Percentiles rank a stretch among this genome's conserved stretches.
Conservation (phyloP, 2,113 vertebrate genomes). For the Salvator merianae region DNA sequence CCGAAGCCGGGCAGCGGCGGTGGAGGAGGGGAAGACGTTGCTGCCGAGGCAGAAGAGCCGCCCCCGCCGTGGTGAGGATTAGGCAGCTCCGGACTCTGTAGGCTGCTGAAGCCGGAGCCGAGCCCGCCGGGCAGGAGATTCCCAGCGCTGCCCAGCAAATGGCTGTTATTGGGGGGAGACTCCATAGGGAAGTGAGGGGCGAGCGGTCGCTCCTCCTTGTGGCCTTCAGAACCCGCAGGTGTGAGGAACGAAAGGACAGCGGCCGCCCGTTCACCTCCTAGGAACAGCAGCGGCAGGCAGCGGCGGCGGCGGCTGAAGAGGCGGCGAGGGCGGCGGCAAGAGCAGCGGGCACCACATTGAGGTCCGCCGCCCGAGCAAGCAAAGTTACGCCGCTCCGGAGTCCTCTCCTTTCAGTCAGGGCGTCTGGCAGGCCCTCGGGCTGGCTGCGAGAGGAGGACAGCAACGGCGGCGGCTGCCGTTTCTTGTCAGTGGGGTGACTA, state of each 20-base stretch:
- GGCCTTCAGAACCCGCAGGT: background rate
- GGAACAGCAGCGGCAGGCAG: background rate
- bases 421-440: conserved; percentile 57
- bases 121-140: conserved; percentile 83
- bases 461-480: conserved; percentile 72
- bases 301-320: background rate
- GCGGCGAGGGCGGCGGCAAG: background rate
- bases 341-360: conserved; percentile 54
- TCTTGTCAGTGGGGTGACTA: conserved; percentile 76
- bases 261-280: background rate
- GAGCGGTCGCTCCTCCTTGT: background rate
- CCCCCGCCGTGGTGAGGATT: conserved; percentile 72
- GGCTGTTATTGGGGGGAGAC: conserved; percentile 79
- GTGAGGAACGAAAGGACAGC: background rate
- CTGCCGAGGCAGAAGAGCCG: conserved; percentile 78
- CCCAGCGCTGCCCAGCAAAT: conserved; percentile 80
- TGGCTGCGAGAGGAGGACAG: conserved; percentile 72
- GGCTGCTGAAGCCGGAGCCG: conserved; percentile 84
- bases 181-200: conserved; percentile 70
- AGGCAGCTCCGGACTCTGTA: conserved; percentile 86
- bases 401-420: conserved; percentile 58
- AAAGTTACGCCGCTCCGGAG: conserved; percentile 53
- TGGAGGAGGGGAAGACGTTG: conserved; percentile 68
- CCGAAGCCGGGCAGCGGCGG: conserved; percentile 90
- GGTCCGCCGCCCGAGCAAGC: conserved; percentile 64